phyloP scores from a whole-genome alignment of 1,140 invertebrate species.

The Metaphire vulgaris region DNA sequence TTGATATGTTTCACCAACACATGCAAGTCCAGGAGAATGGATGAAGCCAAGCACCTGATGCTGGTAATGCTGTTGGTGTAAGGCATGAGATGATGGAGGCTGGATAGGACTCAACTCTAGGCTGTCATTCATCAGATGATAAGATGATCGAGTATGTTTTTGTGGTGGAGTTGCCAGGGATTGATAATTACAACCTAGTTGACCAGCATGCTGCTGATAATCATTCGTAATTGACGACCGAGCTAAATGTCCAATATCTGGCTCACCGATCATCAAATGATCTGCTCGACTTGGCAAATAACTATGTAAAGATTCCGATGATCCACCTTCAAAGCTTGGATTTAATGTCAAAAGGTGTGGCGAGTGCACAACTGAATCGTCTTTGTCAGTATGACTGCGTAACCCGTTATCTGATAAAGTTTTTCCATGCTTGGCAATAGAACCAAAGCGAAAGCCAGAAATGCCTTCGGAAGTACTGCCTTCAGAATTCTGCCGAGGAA shows the following conservation, averaged over 20 bases:
- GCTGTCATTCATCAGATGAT: background rate
- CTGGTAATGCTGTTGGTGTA: background rate
- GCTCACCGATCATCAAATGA: background rate
- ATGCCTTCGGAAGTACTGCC: background rate
- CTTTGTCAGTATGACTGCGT: background rate
- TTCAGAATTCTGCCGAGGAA: background rate
- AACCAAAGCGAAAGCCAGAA: background rate
- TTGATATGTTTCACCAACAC: background rate
- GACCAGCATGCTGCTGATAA: background rate
- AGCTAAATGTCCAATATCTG: background rate
- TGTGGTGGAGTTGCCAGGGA: background rate
- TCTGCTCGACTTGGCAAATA: background rate
- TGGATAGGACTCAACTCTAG: background rate
- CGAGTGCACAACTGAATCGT: background rate
- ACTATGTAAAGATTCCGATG: background rate
- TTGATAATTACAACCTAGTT: background rate
- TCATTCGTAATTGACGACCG: background rate
- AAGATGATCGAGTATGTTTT: background rate
- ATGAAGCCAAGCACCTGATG: background rate
- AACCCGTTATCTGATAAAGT: background rate
- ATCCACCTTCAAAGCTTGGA: background rate
- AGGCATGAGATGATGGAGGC: background rate
- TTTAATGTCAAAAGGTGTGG: background rate
- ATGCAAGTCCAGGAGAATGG: background rate
- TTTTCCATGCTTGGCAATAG: background rate